These are phyloP conservation scores for Petroica traversi DNA, from an alignment of 2,113 vertebrate species.

Conservation along the genomic window DNA sequence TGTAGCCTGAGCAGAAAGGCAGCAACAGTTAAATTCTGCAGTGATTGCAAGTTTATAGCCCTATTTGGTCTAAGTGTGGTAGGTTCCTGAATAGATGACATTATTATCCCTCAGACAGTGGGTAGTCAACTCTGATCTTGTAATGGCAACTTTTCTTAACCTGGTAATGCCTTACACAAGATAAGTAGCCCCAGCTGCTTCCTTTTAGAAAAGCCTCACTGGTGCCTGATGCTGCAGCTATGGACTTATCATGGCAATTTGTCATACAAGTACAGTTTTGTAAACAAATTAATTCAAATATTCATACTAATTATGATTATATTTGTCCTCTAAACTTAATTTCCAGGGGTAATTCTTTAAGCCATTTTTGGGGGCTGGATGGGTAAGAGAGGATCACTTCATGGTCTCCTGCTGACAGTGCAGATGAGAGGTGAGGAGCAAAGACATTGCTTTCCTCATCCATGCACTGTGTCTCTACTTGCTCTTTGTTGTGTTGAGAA, in stretches of 20 bases:
- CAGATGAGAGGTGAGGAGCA: not conserved
- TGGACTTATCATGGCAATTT: not conserved
- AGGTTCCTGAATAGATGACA: not conserved
- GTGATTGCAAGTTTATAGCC: not conserved
- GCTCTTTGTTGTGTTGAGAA: not conserved
- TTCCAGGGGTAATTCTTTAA: not conserved
- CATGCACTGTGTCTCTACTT: not conserved
- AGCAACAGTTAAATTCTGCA: not conserved
- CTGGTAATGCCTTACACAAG: not conserved
- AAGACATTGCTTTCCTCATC: not conserved
- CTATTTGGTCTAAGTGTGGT: not conserved
- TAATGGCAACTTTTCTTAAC: not conserved
- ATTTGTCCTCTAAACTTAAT: not conserved
- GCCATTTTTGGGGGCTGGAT: rapidly evolving
- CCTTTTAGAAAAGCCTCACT: not conserved
- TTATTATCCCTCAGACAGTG: not conserved
- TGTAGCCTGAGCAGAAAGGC: not conserved
- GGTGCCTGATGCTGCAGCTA: not conserved
- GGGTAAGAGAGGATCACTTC: not conserved
- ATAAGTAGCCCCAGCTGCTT: not conserved
- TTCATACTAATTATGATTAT: not conserved
- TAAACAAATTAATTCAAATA: not conserved
- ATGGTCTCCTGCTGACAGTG: not conserved
- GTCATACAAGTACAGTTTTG: not conserved
- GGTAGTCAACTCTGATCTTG: not conserved